These are phyloP conservation scores for Leucoma salicis DNA, from an alignment of 2,888 invertebrate genomes.

Conservation along the genomic window DNA sequence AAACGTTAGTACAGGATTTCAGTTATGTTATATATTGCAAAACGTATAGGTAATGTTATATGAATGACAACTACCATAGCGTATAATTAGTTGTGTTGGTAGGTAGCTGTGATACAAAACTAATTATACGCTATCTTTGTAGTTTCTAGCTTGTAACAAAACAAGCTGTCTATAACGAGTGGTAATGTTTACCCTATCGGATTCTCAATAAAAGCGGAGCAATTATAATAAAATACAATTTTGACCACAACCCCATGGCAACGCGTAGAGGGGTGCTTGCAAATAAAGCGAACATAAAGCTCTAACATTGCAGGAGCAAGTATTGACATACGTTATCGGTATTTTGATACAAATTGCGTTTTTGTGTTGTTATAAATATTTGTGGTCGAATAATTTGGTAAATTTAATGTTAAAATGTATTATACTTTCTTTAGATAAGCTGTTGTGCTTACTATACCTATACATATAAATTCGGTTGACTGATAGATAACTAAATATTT, in stretches of 20 bases:
- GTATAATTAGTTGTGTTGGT: not conserved
- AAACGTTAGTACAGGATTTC: not conserved
- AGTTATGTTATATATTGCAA: not conserved
- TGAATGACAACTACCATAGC: not conserved
- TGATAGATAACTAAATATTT: no score
- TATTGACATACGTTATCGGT: conserved; percentile 49
- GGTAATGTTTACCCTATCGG: conserved; percentile 68
- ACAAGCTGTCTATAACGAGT: conserved; percentile 40
- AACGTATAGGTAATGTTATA: no score
- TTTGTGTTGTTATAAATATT: conserved; percentile 12
- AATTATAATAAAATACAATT: conserved; percentile 82
- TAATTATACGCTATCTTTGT: conserved; percentile 56
- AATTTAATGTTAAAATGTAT: no score
- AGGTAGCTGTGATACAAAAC: conserved; percentile 5
- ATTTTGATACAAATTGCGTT: conserved; percentile 31
- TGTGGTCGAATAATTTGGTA: not conserved
- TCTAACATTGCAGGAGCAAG: conserved; percentile 45
- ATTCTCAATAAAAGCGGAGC: conserved; percentile 66
- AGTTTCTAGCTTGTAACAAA: conserved; percentile 41
- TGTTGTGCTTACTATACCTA: no score
- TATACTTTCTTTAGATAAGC: no score
- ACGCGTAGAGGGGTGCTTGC: conserved; percentile 66
- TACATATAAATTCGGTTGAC: no score
- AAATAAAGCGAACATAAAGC: conserved; percentile 68
- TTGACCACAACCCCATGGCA: conserved; percentile 71